Conservation (phyloP, 2,113 vertebrate species). For the Cygnus buccinator region DNA sequence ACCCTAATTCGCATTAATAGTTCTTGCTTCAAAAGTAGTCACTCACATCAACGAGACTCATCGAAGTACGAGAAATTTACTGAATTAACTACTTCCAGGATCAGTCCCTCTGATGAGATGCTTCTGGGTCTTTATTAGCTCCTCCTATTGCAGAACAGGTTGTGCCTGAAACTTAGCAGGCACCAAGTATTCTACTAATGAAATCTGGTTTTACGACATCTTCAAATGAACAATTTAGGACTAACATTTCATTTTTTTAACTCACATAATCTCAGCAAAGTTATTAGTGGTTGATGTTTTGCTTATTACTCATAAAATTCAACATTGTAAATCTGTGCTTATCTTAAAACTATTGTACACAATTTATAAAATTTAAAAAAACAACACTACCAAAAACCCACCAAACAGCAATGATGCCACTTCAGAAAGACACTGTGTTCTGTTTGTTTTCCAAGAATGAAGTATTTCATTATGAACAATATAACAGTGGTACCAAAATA, state of each 20-base stretch:
- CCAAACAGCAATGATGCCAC: neutral
- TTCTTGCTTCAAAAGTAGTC: neutral
- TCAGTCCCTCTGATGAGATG: neutral
- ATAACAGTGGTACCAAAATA: neutral
- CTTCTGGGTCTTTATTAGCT: neutral
- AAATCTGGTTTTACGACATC: neutral
- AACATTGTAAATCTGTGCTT: neutral
- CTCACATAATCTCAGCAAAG: neutral
- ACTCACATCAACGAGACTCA: neutral
- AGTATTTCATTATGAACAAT: constrained; percentile 13
- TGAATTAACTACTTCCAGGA: neutral
- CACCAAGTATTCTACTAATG: neutral
- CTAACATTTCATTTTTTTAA: neutral
- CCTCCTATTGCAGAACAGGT: neutral
- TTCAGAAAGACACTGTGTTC: neutral
- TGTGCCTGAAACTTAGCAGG: neutral
- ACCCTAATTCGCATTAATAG: neutral
- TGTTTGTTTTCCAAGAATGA: constrained; percentile 30
- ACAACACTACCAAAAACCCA: no score
- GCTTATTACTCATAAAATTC: neutral
- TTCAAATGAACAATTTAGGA: neutral
- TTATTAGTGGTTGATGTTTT: neutral
- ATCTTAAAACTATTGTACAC: neutral
- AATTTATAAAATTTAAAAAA: neutral
- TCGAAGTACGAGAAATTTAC: neutral